These are phyloP conservation scores for Sabatieria punctata DNA, from an alignment of 2,888 invertebrate species.

Conservation along the genomic window DNA sequence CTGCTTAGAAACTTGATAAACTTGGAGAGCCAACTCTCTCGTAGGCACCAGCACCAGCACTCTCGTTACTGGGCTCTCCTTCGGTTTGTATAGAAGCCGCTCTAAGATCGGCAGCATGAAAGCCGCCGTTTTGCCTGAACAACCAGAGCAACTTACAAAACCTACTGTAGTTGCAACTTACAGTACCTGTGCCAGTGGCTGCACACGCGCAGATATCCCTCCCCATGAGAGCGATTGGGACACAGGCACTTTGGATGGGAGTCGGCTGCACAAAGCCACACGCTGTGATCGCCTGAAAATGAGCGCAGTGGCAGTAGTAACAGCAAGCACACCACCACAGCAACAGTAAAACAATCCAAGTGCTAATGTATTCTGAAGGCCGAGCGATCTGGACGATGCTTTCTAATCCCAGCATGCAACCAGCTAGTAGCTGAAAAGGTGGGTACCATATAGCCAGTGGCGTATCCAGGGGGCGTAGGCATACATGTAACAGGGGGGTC, in stretches of 20 bases:
- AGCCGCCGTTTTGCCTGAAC: constrained; percentile 87
- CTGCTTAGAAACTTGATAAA: constrained; percentile 80
- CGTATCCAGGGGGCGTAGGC: no score
- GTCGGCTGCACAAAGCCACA: constrained; percentile 85
- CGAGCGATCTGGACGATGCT: neutral
- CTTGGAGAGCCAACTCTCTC: constrained; percentile 89
- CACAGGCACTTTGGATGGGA: constrained; percentile 84
- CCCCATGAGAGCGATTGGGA: constrained; percentile 77
- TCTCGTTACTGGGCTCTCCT: constrained; percentile 45
- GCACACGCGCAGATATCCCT: constrained; percentile 96
- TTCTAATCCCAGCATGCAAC: no score
- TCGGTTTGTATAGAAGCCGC: constrained; percentile 67
- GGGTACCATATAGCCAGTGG: no score
- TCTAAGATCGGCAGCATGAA: constrained; percentile 95
- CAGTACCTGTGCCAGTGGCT: constrained; percentile 58
- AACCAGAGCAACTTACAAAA: neutral
- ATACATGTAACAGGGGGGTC: no score
- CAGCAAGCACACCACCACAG: no score
- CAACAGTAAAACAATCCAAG: no score
- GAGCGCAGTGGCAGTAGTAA: neutral
- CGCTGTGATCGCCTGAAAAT: constrained; percentile 53
- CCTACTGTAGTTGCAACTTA: neutral
- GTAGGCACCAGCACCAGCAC: constrained; percentile 90
- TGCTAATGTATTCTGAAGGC: neutral
- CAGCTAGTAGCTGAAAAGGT: no score